Evolutionary conservation across 2,888 invertebrate species (phyloP).

Genomic region (Euclidia mi): DNA sequence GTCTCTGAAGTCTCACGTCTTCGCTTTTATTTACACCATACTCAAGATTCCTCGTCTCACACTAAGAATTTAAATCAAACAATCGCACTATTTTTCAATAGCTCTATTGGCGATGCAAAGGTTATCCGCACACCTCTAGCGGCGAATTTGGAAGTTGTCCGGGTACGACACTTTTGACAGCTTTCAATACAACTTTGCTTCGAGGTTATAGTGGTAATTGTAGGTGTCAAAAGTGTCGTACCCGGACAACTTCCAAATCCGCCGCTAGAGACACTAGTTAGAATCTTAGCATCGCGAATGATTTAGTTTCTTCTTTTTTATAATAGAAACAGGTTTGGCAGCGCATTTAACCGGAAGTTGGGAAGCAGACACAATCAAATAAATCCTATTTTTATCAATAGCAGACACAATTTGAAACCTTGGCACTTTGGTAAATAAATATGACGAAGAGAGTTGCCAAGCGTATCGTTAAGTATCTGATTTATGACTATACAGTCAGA

Average conservation of each 20-base stretch:
- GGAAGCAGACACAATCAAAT: constrained; percentile 40
- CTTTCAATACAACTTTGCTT: too few species aligned
- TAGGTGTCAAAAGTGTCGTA: too few species aligned
- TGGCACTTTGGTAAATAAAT: constrained; percentile 14
- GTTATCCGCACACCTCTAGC: too few species aligned
- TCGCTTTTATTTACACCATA: neutral
- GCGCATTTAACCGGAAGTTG: constrained; percentile 30
- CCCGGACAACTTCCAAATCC: too few species aligned
- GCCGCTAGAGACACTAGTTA: too few species aligned
- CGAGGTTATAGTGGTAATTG: too few species aligned
- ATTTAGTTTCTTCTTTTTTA: constrained; percentile 25
- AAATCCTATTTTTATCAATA: constrained; percentile 39
- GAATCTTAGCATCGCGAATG: too few species aligned
- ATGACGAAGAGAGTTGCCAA: constrained; percentile 13
- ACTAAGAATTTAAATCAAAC: neutral
- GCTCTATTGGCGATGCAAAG: too few species aligned
- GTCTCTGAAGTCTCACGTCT: too few species aligned
- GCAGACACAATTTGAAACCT: constrained; percentile 41
- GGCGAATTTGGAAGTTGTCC: constrained; percentile 3
- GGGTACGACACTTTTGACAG: too few species aligned
- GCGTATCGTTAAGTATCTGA: neutral
- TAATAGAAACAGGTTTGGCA: constrained; percentile 37
- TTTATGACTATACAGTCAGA: neutral
- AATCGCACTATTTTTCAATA: neutral
- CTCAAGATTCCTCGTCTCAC: neutral